Evolutionary conservation across 1,140 invertebrate species (phyloP).

Genomic region (Drosophila pruinosa): DNA sequence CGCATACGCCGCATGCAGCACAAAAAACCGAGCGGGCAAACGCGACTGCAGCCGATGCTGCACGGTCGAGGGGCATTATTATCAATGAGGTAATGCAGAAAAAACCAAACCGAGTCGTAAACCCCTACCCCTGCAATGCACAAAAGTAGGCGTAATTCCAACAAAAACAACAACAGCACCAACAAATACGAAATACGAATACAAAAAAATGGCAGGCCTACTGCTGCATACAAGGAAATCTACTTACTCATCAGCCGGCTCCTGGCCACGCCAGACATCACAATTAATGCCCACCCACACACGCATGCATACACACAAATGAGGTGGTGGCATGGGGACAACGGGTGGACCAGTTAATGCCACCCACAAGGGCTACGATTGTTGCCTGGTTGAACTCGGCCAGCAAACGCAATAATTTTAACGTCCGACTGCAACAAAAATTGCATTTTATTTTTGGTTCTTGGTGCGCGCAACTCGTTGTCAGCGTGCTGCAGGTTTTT

Average conservation of each 20-base stretch:
- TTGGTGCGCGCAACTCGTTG: slow-evolving; percentile 46
- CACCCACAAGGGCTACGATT: slow-evolving; percentile 44
- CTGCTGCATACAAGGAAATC: slow-evolving; percentile 71
- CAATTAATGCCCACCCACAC: slow-evolving; percentile 68
- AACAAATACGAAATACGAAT: not conserved
- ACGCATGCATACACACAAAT: slow-evolving; percentile 30
- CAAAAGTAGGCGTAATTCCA: slow-evolving; percentile 44
- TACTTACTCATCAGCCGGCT: slow-evolving; percentile 72
- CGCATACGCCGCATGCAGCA: slow-evolving; percentile 54
- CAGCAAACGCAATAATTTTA: slow-evolving; percentile 63
- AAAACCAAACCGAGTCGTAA: slow-evolving; percentile 33
- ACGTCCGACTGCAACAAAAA: slow-evolving; percentile 69
- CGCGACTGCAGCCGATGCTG: slow-evolving; percentile 48
- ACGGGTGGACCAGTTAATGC: slow-evolving; percentile 60
- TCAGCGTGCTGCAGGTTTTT: slow-evolving; percentile 31
- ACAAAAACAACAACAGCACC: not conserved
- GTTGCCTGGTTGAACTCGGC: slow-evolving; percentile 9
- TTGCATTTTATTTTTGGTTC: slow-evolving; percentile 78
- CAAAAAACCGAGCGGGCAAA: slow-evolving; percentile 54
- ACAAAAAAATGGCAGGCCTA: slow-evolving; percentile 22
- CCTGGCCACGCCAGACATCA: slow-evolving; percentile 66
- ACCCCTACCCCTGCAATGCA: not conserved
- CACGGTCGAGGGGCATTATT: slow-evolving; percentile 62
- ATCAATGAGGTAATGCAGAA: slow-evolving; percentile 67
- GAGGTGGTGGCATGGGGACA: not conserved